phyloP scores from a whole-genome alignment of 2,113 vertebrate genomes.

The Perognathus longimembris region DNA sequence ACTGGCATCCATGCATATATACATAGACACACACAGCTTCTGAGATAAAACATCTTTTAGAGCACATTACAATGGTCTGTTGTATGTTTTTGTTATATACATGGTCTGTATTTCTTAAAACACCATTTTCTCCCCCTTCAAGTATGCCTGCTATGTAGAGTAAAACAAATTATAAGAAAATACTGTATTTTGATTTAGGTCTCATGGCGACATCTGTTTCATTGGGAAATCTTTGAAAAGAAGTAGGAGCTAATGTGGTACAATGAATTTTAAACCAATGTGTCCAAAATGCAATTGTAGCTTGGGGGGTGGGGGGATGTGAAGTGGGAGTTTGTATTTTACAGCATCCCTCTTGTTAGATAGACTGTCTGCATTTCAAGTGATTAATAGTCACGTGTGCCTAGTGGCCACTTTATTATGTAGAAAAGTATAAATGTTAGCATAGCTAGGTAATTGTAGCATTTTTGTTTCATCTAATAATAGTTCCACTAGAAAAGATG shows the following conservation, averaged over 20 bases:
- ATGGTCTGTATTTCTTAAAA: not conserved
- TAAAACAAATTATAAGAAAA: slow-evolving; percentile 14
- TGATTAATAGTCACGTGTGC: not conserved
- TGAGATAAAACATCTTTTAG: not conserved
- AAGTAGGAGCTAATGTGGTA: not conserved
- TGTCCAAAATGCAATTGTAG: not conserved
- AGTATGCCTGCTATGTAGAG: not conserved
- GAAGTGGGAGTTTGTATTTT: not conserved
- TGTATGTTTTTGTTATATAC: slow-evolving; percentile 10
- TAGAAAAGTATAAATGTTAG: not conserved
- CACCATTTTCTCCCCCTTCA: not conserved
- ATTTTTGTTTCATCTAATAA: not conserved
- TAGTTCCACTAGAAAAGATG: slow-evolving; percentile 51
- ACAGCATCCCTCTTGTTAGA: not conserved
- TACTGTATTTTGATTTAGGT: slow-evolving; percentile 16
- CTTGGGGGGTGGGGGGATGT: not conserved
- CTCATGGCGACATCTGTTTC: not conserved
- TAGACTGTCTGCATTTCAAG: not conserved
- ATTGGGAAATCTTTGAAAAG: slow-evolving; percentile 18
- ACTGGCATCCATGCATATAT: not conserved
- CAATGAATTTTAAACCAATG: not conserved
- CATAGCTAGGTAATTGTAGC: slow-evolving; percentile 15
- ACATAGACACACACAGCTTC: not conserved
- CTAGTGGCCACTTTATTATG: not conserved
- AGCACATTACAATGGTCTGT: not conserved